Base-by-base conservation (phyloP, 2,888 invertebrate genomes). In the Punctoribates punctum region DNA sequence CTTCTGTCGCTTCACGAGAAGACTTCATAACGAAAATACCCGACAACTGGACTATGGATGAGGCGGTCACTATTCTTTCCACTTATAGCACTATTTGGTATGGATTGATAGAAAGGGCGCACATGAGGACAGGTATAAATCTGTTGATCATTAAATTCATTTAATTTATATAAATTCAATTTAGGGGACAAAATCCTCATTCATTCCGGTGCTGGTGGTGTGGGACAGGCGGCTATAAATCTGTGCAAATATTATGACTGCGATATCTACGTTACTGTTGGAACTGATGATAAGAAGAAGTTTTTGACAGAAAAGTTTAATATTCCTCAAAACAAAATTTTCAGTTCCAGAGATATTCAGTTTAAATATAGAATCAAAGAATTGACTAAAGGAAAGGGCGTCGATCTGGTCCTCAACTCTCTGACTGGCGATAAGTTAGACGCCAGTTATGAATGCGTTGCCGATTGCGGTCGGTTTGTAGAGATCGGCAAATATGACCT, bases 201-300 rank as follows among this genome's bases (percentile, higher is more conserved):
- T 80, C 96, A 97, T 84, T 95, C 96, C 75, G 96, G 85, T 8
- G 96, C 79, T 79, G 97, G 96, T 77, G 96, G 96, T 82, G 96
- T 97, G 48, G 98, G 98, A 9, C 96, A 96, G 86, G 96, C 98
- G 1, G 96, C 97, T 78, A 96, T 98, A 82, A 88, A 93, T 25
- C 91, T 98, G 81, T 96, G 97, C 74, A 87, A 97, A 74, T 89
- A 90, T 83, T 88, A 91, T 84, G 94, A 94, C 73, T 91, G 95
- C 85, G 89, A 88, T 75, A 95, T 95, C 6, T 95, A 88, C 86
- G 93, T 96, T 17, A 97, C 97, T 0, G 96, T 96, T 73, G 94
- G 87, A 73, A 81, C 81, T 77, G 85, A 88, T 80, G 92, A 92
- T 79, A 96, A 96, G 85, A 88, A 46, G 6, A 90, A 92, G 76